phyloP scores from a whole-genome alignment of 2,797 vertebrate genomes.

The Poliocrania exsul region DNA sequence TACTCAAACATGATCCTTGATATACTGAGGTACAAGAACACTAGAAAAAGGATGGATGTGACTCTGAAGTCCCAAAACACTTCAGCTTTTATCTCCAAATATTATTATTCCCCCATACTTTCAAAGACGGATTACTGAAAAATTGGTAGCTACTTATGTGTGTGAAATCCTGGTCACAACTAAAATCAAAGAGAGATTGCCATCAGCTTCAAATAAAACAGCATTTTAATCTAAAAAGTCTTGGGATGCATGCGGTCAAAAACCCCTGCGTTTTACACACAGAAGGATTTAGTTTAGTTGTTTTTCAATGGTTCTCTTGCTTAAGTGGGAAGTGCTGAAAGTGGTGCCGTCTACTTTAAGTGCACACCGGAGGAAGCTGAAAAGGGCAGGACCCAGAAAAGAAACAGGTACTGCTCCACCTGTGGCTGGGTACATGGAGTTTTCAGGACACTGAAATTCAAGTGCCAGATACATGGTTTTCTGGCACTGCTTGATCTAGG shows the following conservation, averaged over 20 bases:
- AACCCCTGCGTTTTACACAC: neutral
- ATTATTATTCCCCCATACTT: neutral
- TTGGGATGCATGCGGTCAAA: neutral
- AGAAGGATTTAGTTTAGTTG: neutral
- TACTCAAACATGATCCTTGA: fast-evolving
- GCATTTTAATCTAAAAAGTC: neutral
- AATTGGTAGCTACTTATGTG: fast-evolving
- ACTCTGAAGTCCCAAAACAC: neutral
- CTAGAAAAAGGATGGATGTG: neutral
- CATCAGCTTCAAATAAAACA: neutral
- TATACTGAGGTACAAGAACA: neutral
- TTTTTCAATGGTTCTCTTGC: neutral
- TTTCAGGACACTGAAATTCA: neutral
- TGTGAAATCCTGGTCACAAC: neutral
- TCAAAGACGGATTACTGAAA: neutral
- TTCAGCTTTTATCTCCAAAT: neutral
- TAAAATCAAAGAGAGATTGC: neutral
- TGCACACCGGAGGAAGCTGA: neutral
- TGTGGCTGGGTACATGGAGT: neutral
- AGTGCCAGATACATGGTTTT: neutral
- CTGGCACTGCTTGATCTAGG: neutral
- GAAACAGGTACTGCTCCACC: neutral
- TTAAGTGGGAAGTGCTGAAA: neutral
- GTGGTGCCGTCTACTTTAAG: neutral
- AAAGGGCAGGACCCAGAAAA: neutral